Conservation (phyloP, 2,797 vertebrate species). For the Percopsis omiscomaycus region DNA sequence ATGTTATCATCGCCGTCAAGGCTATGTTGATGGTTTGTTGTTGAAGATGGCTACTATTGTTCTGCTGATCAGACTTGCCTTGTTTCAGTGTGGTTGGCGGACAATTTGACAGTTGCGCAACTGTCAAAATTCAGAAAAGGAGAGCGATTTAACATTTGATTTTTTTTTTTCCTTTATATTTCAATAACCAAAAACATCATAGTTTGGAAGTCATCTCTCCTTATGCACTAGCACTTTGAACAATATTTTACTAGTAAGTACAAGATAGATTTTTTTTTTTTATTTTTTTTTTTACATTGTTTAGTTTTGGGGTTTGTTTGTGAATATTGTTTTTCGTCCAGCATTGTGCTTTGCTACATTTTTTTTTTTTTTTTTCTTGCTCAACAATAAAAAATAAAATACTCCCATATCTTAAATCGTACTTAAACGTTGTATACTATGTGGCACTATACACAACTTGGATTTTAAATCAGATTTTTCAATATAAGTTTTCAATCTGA, state of each 20-base stretch:
- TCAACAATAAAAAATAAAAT: conserved; percentile 49
- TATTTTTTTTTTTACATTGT: conserved; percentile 16
- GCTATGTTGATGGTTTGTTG: background rate
- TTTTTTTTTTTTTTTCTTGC: conserved; percentile 14
- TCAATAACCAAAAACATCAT: conserved; percentile 25
- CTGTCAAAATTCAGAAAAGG: conserved; percentile 13
- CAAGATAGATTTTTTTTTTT: conserved; percentile 28
- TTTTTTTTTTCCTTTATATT: conserved; percentile 16
- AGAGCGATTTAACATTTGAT: background rate
- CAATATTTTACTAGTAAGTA: conserved; percentile 52
- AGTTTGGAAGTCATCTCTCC: conserved; percentile 41
- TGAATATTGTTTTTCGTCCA: conserved; percentile 8
- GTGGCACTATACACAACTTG: too few species aligned
- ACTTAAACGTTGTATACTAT: background rate
- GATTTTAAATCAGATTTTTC: too few species aligned
- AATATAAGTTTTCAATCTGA: too few species aligned
- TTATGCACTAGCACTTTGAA: conserved; percentile 77
- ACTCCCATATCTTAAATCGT: background rate
- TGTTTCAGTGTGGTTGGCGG: background rate
- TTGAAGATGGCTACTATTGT: background rate
- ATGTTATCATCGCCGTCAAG: background rate
- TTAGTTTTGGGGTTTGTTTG: conserved; percentile 27
- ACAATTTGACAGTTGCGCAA: conserved; percentile 4
- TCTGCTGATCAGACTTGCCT: background rate
- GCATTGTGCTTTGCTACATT: conserved; percentile 3